Percentiles rank a stretch among this genome's conserved stretches.
These are phyloP conservation scores for Bombycilla garrulus DNA, from an alignment of 2,113 vertebrate species.

Conservation along the genomic window DNA sequence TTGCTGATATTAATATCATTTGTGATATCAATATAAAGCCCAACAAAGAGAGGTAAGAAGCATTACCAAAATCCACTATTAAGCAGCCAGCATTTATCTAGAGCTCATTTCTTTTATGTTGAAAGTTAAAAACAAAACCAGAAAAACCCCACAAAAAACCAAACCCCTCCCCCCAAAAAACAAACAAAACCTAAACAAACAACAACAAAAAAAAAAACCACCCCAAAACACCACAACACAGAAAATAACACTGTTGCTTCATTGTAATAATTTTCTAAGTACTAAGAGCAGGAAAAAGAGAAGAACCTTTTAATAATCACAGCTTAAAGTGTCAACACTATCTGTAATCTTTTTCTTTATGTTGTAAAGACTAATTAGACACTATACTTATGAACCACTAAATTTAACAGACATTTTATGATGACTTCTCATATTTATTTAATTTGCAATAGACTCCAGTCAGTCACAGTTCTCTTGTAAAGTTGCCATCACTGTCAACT, in stretches of 20 bases:
- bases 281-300: not conserved
- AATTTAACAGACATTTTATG: not conserved
- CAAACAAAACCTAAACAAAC: not conserved
- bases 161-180: too few species aligned
- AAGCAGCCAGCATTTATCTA: not conserved
- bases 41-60: slow-evolving; percentile 84
- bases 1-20: slow-evolving; percentile 87
- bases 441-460: not conserved
- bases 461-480: not conserved
- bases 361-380: not conserved
- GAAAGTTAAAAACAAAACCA: not conserved
- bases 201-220: not conserved
- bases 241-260: not conserved
- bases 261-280: not conserved
- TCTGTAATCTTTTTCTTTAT: not conserved
- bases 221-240: not conserved
- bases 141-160: too few species aligned
- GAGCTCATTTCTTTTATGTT: not conserved
- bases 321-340: not conserved
- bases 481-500: not conserved
- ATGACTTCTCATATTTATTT: not conserved
- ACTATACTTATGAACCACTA: not conserved
- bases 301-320: not conserved
- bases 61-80: not conserved
- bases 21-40: slow-evolving; percentile 88